Conservation (phyloP, 2,888 invertebrate genomes). For the Helicoverpa assulta region DNA sequence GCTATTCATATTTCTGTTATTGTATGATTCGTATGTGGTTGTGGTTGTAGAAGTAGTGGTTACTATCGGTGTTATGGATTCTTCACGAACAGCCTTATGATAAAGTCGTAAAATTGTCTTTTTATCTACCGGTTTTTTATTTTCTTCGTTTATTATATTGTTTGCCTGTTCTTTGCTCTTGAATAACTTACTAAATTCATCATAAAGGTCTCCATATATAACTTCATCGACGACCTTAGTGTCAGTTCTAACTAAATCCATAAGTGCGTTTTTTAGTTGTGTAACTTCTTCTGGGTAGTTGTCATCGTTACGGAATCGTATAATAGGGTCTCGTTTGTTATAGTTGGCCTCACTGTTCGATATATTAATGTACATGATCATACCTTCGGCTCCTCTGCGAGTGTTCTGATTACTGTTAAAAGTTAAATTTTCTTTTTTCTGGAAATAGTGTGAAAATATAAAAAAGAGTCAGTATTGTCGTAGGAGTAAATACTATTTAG, state of each 20-base stretch:
- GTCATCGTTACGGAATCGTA: neutral
- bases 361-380: neutral
- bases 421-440: constrained; percentile 5
- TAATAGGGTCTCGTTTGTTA: neutral
- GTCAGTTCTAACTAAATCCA: constrained; percentile 14
- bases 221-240: constrained; percentile 17
- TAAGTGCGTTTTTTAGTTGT: constrained; percentile 16
- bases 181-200: constrained; percentile 24
- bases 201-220: constrained; percentile 30
- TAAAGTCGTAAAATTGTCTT: neutral
- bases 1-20: neutral
- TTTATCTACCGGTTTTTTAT: neutral
- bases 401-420: neutral
- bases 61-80: neutral
- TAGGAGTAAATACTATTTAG: neutral
- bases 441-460: constrained; percentile 21
- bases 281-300: constrained; percentile 15
- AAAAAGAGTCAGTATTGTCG: neutral
- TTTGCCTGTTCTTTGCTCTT: neutral
- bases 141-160: neutral
- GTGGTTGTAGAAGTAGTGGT: neutral
- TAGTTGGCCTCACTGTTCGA: neutral
- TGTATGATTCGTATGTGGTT: no score
- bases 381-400: neutral
- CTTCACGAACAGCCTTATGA: neutral